A percentile compares a stretch with the other conserved stretches of the same genome.
Evolutionary conservation across 2,888 invertebrate species (phyloP).

Genomic region (Eupelmus urozonus): DNA sequence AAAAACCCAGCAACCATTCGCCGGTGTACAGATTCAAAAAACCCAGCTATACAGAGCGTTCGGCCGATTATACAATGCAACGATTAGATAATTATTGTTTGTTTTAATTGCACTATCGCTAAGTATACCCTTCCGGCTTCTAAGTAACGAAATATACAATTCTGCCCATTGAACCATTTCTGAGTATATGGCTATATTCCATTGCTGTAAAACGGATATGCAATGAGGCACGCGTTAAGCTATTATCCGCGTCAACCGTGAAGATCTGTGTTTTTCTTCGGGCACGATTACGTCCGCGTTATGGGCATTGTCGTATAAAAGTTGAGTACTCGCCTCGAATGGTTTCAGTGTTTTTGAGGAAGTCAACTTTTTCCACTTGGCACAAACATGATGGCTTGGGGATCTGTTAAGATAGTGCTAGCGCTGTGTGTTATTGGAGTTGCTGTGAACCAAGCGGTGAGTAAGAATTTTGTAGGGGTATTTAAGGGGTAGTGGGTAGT

Average conservation of each 20-base stretch:
- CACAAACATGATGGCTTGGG: constrained; percentile 14
- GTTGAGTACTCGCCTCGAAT: constrained; percentile 9
- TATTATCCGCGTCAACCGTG: constrained; percentile 43
- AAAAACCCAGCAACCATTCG: too few relatives aligned
- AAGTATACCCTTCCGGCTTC: constrained; percentile 39
- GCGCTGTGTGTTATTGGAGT: constrained; percentile 15
- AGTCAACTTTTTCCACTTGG: background rate
- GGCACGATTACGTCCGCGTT: background rate
- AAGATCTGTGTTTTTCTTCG: constrained; percentile 8
- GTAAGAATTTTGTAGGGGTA: too few relatives aligned
- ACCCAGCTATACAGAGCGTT: too few relatives aligned
- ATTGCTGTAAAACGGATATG: constrained; percentile 40
- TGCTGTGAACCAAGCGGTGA: constrained; percentile 34
- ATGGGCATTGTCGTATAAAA: constrained; percentile 40
- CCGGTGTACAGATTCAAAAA: too few relatives aligned
- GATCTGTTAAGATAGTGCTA: constrained; percentile 3
- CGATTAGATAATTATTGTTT: constrained; percentile 36
- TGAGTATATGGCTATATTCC: background rate
- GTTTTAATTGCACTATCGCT: constrained; percentile 25
- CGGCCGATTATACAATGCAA: constrained; percentile 1
- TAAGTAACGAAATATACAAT: constrained; percentile 26
- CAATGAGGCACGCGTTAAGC: constrained; percentile 36
- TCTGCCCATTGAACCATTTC: constrained; percentile 6
- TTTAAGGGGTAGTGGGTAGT: too few relatives aligned
- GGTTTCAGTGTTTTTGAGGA: constrained; percentile 24